A percentile compares a stretch with the other conserved stretches of the same genome.
Evolutionary conservation across 2,113 vertebrate species (phyloP).

Genomic region (Isurus oxyrinchus): DNA sequence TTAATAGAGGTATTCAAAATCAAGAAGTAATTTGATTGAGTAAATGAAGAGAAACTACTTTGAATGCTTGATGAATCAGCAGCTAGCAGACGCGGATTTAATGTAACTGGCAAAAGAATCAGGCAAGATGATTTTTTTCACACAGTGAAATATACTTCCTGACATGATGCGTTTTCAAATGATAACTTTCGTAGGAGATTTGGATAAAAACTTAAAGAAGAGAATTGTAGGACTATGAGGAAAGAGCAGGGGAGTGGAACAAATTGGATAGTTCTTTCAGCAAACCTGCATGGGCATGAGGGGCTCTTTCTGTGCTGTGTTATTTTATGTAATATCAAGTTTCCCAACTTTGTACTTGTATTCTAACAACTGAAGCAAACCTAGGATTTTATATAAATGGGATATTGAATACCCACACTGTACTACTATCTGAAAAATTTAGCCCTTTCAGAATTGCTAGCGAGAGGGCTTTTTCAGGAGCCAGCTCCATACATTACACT

Average conservation of each 20-base stretch:
- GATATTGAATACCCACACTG: neutral
- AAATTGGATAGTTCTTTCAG: neutral
- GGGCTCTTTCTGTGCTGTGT: neutral
- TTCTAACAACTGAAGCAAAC: neutral
- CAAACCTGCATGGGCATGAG: neutral
- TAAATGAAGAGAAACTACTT: neutral
- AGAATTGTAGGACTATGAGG: neutral
- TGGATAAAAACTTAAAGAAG: neutral
- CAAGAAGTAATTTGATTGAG: neutral
- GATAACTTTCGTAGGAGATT: neutral
- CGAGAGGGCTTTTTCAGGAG: neutral
- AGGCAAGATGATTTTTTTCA: neutral
- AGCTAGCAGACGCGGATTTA: neutral
- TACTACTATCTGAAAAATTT: neutral
- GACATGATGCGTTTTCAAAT: neutral
- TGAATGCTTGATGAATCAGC: neutral
- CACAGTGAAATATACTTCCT: neutral
- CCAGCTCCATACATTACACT: neutral
- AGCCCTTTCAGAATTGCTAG: neutral
- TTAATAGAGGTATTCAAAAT: neutral
- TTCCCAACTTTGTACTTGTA: neutral
- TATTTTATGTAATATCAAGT: neutral
- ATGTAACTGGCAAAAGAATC: neutral
- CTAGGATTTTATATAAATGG: neutral
- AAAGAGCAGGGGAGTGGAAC: neutral